Conservation (phyloP, 1,140 invertebrate genomes). For the Glomeris maerens region DNA sequence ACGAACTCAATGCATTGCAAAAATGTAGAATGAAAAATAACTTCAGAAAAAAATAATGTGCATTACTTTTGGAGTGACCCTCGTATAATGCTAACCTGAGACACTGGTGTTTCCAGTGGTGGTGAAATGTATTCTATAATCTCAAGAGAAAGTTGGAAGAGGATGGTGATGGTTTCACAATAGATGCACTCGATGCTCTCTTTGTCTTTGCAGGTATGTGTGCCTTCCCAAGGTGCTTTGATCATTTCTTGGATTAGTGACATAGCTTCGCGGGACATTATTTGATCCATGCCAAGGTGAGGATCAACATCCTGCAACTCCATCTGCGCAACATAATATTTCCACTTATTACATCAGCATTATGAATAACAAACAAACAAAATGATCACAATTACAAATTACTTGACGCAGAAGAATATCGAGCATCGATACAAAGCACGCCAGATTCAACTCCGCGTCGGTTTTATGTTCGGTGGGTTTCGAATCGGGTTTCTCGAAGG, state of each 20-base stretch:
- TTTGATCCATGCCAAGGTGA: conserved; percentile 62
- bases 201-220: conserved; percentile 48
- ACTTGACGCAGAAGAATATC: conserved; percentile 90
- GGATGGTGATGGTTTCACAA: conserved; percentile 82
- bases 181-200: conserved; percentile 58
- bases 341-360: neutral
- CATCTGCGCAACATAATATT: conserved; percentile 43
- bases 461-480: conserved; percentile 6
- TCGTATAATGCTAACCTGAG: no score
- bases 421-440: conserved; percentile 90
- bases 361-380: neutral
- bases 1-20: no score
- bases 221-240: conserved; percentile 53
- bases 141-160: conserved; percentile 43
- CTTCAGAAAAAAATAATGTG: no score
- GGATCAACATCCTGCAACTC: conserved; percentile 81
- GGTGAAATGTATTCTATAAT: conserved; percentile 40
- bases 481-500: neutral
- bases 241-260: conserved; percentile 69
- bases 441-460: conserved; percentile 42
- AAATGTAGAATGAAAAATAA: no score
- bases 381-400: conserved; percentile 10
- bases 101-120: conserved; percentile 22
- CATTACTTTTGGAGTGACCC: no score
- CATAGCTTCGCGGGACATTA: conserved; percentile 56